These are phyloP conservation scores for Microplitis manilae DNA, from an alignment of 2,888 invertebrate species.

Conservation along the genomic window DNA sequence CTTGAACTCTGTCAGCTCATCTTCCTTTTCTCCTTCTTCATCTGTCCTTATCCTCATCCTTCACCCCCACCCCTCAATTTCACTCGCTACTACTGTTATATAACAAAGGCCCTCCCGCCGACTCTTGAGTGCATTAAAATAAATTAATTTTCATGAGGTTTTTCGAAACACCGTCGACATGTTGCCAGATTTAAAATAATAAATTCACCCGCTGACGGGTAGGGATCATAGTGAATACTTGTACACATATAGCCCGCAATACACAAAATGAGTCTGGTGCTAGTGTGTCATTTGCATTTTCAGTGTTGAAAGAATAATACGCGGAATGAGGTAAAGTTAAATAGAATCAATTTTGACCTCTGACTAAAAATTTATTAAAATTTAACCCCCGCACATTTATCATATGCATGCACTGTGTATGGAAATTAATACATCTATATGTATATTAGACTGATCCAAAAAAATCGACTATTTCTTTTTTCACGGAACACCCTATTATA, in stretches of 20 bases:
- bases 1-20: constrained; percentile 15
- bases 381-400: no score
- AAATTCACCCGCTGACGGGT: constrained; percentile 58
- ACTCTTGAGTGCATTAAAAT: constrained; percentile 60
- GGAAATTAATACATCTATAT: no score
- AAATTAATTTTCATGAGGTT: constrained; percentile 67
- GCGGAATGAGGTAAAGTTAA: neutral
- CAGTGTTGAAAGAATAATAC: constrained; percentile 36
- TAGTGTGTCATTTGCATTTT: constrained; percentile 63
- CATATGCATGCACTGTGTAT: no score
- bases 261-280: constrained; percentile 20
- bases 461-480: no score
- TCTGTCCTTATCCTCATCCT: neutral
- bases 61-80: no score
- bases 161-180: constrained; percentile 59
- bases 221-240: neutral
- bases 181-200: constrained; percentile 65
- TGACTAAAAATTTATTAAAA: no score
- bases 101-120: constrained; percentile 23
- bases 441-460: no score
- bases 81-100: constrained; percentile 4
- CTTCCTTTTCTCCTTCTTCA: neutral
- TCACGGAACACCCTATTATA: no score
- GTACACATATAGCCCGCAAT: constrained; percentile 37
- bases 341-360: constrained; percentile 11